Evolutionary conservation across 92 coral and sea anemone genomes (phyloP).

Genomic region (Epizoanthus ramosus): DNA sequence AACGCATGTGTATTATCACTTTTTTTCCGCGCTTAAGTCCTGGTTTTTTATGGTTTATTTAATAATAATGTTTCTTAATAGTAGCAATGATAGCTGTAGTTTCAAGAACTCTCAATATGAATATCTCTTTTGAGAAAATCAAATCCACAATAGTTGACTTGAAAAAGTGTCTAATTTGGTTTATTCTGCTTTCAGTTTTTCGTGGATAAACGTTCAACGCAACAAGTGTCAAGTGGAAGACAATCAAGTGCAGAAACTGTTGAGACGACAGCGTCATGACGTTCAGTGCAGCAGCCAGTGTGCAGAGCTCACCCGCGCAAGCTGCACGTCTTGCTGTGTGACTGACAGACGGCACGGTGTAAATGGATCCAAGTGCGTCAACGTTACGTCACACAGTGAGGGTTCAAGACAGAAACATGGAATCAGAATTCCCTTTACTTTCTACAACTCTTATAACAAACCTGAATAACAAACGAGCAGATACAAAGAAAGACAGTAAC

Average conservation of each 20-base stretch:
- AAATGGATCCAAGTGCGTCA: neutral
- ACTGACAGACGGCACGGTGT: neutral
- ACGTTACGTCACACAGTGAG: too few species aligned
- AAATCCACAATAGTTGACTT: neutral
- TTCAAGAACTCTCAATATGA: neutral
- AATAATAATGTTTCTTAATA: too few species aligned
- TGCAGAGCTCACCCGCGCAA: neutral
- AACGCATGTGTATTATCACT: too few species aligned
- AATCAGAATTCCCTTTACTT: too few species aligned
- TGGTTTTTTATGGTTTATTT: too few species aligned
- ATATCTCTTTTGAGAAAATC: neutral
- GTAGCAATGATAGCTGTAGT: too few species aligned
- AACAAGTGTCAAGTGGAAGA: neutral
- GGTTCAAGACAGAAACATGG: too few species aligned
- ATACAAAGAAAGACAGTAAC: too few species aligned
- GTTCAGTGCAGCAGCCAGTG: neutral
- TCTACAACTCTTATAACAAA: too few species aligned
- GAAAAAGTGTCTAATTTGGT: neutral
- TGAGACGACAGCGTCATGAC: neutral
- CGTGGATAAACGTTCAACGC: slow-evolving; percentile 56
- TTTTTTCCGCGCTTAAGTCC: too few species aligned
- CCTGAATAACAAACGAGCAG: too few species aligned
- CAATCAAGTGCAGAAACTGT: neutral
- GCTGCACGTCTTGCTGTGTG: neutral
- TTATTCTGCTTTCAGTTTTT: slow-evolving; percentile 55